Evolutionary conservation across 1,140 invertebrate genomes (phyloP).

Genomic region (Drosophila lacertosa): DNA sequence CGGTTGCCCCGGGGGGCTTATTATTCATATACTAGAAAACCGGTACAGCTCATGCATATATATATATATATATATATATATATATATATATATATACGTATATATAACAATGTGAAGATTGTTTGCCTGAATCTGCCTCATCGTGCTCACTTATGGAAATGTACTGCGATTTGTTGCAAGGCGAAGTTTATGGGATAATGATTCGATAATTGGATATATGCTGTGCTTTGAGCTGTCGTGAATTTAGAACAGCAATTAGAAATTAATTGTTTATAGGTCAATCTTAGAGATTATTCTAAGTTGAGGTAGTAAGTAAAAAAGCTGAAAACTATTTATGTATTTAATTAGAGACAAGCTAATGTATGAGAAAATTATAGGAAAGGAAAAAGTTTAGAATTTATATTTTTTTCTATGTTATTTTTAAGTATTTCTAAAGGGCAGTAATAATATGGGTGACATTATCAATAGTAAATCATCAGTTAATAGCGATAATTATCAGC

Average conservation of each 20-base stretch:
- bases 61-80: constrained; percentile 7
- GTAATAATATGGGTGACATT: too few species aligned
- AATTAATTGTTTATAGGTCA: not conserved
- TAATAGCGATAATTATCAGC: too few species aligned
- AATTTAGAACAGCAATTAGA: not conserved
- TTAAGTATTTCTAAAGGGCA: too few species aligned
- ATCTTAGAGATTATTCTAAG: not conserved
- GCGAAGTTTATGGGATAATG: not conserved
- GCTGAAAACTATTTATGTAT: too few species aligned
- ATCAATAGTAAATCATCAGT: too few species aligned
- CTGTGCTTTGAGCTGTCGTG: not conserved
- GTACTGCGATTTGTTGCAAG: not conserved
- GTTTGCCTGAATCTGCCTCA: not conserved
- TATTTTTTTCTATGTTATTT: too few species aligned
- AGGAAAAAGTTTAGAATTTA: too few species aligned
- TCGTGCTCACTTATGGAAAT: constrained; percentile 26
- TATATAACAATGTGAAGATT: constrained; percentile 12
- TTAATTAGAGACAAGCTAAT: too few species aligned
- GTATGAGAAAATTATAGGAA: too few species aligned
- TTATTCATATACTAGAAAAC: constrained; percentile 33
- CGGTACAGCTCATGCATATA: constrained; percentile 8
- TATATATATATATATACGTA: not conserved
- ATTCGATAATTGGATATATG: not conserved
- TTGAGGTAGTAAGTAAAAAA: too few species aligned
- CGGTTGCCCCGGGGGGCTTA: constrained; percentile 15